Conservation (phyloP, 2,888 invertebrate species). For the Dione vanillae region DNA sequence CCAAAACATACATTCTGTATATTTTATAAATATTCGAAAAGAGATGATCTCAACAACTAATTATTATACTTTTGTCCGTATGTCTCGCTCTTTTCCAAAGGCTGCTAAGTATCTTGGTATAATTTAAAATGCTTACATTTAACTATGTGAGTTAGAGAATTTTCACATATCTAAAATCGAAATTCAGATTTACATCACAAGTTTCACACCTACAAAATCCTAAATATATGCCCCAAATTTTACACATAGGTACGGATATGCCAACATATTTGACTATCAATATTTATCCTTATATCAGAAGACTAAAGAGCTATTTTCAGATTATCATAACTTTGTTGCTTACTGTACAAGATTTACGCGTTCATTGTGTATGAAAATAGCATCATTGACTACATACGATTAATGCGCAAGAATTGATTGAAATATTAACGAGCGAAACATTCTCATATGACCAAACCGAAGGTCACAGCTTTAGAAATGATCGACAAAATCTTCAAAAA, state of each 20-base stretch:
- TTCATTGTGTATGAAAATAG: constrained; percentile 38
- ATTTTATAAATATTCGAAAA: too few relatives aligned
- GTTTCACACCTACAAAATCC: constrained; percentile 9
- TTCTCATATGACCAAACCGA: constrained; percentile 1
- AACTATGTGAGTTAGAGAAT: too few relatives aligned
- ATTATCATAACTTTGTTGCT: neutral
- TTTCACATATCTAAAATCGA: neutral
- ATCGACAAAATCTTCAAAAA: neutral
- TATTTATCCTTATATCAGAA: neutral
- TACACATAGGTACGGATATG: neutral
- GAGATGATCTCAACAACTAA: too few relatives aligned
- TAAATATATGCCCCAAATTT: constrained; percentile 13
- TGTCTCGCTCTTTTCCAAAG: too few relatives aligned
- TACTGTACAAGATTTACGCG: constrained; percentile 24
- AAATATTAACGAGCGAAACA: constrained; percentile 24
- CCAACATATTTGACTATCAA: neutral
- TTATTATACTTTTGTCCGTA: too few relatives aligned
- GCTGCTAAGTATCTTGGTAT: too few relatives aligned
- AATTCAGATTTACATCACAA: neutral
- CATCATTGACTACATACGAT: constrained; percentile 36
- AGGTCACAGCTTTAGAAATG: constrained; percentile 1
- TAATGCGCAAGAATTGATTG: constrained; percentile 34
- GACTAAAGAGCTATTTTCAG: constrained; percentile 2
- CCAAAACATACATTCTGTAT: too few relatives aligned
- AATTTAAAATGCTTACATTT: too few relatives aligned